Evolutionary conservation across 2,113 vertebrate genomes (phyloP).

Genomic region (Pipra filicauda): DNA sequence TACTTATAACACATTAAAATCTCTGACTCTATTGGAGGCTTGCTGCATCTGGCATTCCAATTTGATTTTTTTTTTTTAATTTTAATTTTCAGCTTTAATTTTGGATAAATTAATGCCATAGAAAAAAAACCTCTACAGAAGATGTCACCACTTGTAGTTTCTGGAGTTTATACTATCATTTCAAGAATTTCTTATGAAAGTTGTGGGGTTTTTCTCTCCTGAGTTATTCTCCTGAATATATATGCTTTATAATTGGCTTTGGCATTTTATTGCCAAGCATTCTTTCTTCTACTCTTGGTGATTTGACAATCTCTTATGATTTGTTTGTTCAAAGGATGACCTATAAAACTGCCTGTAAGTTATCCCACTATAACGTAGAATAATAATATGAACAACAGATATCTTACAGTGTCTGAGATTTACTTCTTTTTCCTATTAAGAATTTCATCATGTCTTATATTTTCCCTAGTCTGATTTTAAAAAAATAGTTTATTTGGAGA

Average conservation of each 20-base stretch:
- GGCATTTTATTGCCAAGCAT: not conserved
- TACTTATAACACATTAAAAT: slow-evolving; percentile 11
- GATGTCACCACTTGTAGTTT: not conserved
- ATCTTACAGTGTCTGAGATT: not conserved
- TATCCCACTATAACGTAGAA: not conserved
- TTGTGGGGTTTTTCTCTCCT: not conserved
- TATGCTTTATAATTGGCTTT: not conserved
- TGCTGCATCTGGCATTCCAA: not conserved
- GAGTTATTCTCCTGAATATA: not conserved
- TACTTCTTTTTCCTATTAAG: not conserved
- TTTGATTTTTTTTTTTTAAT: not conserved
- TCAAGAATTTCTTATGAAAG: not conserved
- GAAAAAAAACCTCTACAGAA: not conserved
- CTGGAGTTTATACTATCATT: not conserved
- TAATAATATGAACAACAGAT: not conserved
- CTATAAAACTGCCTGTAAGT: not conserved
- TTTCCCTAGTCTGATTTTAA: not conserved
- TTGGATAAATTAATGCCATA: not conserved
- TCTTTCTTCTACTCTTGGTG: not conserved
- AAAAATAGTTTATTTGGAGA: not conserved
- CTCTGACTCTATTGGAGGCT: not conserved
- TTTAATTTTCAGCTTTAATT: not conserved
- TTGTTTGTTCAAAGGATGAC: not conserved
- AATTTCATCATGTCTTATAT: not conserved
- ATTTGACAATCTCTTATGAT: not conserved